A percentile compares a stretch with the other conserved stretches of the same genome.
phyloP scores from a whole-genome alignment of 2,888 invertebrate genomes.

The Actias luna region DNA sequence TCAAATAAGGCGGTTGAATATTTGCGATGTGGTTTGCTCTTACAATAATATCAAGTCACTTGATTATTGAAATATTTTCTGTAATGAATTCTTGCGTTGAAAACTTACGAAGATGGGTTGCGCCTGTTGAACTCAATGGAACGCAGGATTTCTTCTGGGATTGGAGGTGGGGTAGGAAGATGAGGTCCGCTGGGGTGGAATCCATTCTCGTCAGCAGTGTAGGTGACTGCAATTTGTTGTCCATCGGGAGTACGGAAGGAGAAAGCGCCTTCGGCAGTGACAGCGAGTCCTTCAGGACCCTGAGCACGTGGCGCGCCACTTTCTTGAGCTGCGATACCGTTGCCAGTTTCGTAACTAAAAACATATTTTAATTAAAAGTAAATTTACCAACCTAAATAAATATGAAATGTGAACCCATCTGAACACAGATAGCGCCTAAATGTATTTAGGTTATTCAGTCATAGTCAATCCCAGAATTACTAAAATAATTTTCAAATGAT shows the following conservation, averaged over 20 bases:
- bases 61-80: not conserved
- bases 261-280: slow-evolving; percentile 84
- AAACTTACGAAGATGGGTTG: slow-evolving; percentile 71
- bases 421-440: too few species aligned
- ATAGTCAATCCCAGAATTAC: too few species aligned
- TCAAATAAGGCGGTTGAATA: too few species aligned
- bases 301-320: slow-evolving; percentile 80
- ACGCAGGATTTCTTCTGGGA: slow-evolving; percentile 76
- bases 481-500: too few species aligned
- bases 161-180: slow-evolving; percentile 82
- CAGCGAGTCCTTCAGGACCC: slow-evolving; percentile 77
- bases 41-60: not conserved
- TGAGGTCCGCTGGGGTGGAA: slow-evolving; percentile 85
- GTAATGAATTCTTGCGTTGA: not conserved
- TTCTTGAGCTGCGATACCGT: slow-evolving; percentile 84
- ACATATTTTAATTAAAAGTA: too few species aligned
- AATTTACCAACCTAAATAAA: too few species aligned
- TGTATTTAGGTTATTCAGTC: too few species aligned
- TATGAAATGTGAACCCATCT: too few species aligned
- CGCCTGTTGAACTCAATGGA: slow-evolving; percentile 76
- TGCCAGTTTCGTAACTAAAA: slow-evolving; percentile 84
- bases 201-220: slow-evolving; percentile 87
- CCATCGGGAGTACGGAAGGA: slow-evolving; percentile 86
- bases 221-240: slow-evolving; percentile 83
- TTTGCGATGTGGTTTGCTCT: too few species aligned